Base-by-base conservation (phyloP, 23 tunicate species). In the Ciona savignyi region DNA sequence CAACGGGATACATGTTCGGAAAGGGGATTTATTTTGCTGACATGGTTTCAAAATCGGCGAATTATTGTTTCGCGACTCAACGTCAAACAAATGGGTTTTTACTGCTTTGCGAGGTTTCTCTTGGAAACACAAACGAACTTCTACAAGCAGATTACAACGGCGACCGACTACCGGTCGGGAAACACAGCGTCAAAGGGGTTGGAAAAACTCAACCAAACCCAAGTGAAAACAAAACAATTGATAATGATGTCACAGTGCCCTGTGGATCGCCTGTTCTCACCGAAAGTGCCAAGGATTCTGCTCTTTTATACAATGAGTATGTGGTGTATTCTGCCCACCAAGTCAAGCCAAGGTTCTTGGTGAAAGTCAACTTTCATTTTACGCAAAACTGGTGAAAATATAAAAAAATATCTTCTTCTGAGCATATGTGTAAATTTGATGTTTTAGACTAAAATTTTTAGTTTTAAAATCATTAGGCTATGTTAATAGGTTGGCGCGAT, bases 21-120 rank as follows among this genome's bases (percentile, higher is more conserved):
- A 90, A 83, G 51, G 97, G 89, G 22, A 77, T 90, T 9, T 90
- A 90, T 64, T 90, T 90, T 75, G 89, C 97, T 0, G 90, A 84
- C 33, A 78, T 79, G 85, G 90, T 79, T 11, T 78, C 97, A 22
- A 90, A 90, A 75, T 78, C 90, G 64, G 89, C 97, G n/a, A 90
- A 83, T 71, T 90, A 83, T 48, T 90, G 97, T 35, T 70, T 34
- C 66, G 81, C 97, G 0, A 74, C 80, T 1, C 22, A 32, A 0
- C 62, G 85, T n/a, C 83, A 84, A 34, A 80, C 97, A 33, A n/a
- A 25, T 30, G 97, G 90, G 15, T 84, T 84, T 65, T 49, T 90
- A 4, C 35, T 83, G 22, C 69, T 90, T 23, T 90, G 97, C 65
- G 90, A 84, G 32, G 97, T 90, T 4, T 90, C 90, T 0, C 66